Conservation (phyloP, 2,888 invertebrate genomes). For the Calameuta pallipes region DNA sequence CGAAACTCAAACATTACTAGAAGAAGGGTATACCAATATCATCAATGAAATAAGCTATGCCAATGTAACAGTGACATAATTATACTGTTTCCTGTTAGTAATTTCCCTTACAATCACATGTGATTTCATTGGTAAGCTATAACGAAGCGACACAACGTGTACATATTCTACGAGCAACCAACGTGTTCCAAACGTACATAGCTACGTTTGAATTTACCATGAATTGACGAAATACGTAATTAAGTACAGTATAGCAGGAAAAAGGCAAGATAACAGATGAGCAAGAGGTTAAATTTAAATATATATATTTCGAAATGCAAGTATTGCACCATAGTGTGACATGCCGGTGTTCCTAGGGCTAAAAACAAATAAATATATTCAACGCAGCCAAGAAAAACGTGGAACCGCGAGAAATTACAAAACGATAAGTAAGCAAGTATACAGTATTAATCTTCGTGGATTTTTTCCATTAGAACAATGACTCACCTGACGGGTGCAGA, state of each 20-base stretch:
- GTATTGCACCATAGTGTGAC: background rate
- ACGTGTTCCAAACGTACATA: background rate
- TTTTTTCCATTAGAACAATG: background rate
- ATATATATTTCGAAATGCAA: background rate
- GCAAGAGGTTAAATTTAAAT: background rate
- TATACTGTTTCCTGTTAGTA: background rate
- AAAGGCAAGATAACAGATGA: background rate
- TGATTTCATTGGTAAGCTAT: background rate
- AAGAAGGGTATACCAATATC: background rate
- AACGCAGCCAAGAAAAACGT: background rate
- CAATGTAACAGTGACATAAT: background rate
- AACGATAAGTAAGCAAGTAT: background rate
- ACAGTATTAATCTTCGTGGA: background rate
- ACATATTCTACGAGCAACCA: background rate
- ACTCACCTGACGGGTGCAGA: conserved; percentile 58
- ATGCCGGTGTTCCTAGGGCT: background rate
- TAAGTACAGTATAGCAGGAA: background rate
- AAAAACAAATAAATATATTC: background rate
- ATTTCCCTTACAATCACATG: background rate
- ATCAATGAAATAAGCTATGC: background rate
- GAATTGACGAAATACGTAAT: background rate
- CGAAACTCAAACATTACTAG: background rate
- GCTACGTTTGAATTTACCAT: background rate
- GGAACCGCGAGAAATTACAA: background rate
- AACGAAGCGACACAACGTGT: background rate